Evolutionary conservation across 53 echinoderm and acorn worm genomes (phyloP).

Genomic region (Hippasteria phrygiana): DNA sequence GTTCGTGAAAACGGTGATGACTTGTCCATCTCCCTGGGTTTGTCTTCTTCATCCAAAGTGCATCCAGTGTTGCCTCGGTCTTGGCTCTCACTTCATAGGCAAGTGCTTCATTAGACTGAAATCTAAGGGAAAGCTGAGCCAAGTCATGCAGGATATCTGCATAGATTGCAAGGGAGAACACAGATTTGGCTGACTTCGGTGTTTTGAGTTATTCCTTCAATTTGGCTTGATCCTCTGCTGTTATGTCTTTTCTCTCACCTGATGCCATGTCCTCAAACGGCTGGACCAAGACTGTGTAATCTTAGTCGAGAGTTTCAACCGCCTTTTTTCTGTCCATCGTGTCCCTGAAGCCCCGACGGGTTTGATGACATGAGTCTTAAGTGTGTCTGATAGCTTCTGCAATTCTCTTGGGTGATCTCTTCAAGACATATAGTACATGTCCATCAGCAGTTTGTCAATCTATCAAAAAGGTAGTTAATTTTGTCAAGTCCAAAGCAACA

Average conservation of each 20-base stretch:
- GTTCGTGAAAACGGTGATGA: too few species aligned
- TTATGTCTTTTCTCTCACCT: neutral
- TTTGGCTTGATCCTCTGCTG: slow-evolving; percentile 27
- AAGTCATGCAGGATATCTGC: slow-evolving; percentile 24
- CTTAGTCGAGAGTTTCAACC: neutral
- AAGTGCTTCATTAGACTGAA: slow-evolving; percentile 29
- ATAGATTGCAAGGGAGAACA: slow-evolving; percentile 18
- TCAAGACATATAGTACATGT: slow-evolving; percentile 28
- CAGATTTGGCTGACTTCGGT: slow-evolving; percentile 29
- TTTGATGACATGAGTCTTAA: slow-evolving; percentile 2
- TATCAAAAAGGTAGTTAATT: slow-evolving; percentile 4
- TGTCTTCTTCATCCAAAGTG: neutral
- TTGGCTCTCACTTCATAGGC: slow-evolving; percentile 12
- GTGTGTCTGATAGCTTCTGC: neutral
- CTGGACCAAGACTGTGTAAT: slow-evolving; percentile 11
- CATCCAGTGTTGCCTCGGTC: slow-evolving; percentile 13
- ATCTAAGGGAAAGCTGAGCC: slow-evolving; percentile 32
- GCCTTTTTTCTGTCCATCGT: slow-evolving; percentile 42
- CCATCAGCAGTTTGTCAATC: slow-evolving; percentile 11
- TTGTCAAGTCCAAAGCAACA: too few species aligned
- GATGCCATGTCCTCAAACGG: slow-evolving; percentile 28
- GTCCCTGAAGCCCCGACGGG: slow-evolving; percentile 35
- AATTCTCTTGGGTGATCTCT: slow-evolving; percentile 41
- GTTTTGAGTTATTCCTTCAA: slow-evolving; percentile 41
- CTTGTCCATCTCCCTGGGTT: slow-evolving; percentile 12